Conservation (phyloP, 2,113 vertebrate species). For the Eulemur rufifrons region DNA sequence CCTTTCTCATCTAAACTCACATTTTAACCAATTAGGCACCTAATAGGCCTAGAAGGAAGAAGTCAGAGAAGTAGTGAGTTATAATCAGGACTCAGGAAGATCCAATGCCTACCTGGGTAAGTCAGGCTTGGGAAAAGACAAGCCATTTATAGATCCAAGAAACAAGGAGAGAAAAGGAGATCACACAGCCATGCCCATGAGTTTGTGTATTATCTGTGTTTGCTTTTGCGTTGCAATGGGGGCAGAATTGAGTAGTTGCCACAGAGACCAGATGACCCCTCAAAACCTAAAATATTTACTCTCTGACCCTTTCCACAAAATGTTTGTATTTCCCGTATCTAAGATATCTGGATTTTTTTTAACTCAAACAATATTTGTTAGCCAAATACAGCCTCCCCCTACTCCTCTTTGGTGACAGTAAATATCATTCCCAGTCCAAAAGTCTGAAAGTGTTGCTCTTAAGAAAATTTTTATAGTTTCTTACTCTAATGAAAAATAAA, state of each 20-base stretch:
- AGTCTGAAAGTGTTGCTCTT: neutral
- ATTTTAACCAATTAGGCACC: conserved; percentile 38
- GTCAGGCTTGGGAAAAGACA: neutral
- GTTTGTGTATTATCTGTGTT: neutral
- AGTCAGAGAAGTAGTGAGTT: conserved; percentile 17
- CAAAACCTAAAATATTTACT: neutral
- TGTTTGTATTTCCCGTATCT: neutral
- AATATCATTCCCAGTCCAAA: neutral
- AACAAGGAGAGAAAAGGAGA: neutral
- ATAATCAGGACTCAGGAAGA: conserved; percentile 42
- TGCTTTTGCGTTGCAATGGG: neutral
- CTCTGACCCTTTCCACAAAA: neutral
- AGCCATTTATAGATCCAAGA: neutral
- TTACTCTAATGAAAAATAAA: neutral
- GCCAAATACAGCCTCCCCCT: neutral
- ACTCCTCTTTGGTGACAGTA: neutral
- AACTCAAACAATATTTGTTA: neutral
- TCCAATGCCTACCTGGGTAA: neutral
- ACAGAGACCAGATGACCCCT: neutral
- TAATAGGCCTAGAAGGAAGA: neutral
- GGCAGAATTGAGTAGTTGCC: neutral
- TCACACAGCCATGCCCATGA: fast-evolving
- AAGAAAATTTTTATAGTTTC: neutral
- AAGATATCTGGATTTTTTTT: neutral
- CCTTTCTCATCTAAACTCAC: conserved; percentile 10